Evolutionary conservation across 2,888 invertebrate genomes (phyloP).

Genomic region (Noctua fimbriata): DNA sequence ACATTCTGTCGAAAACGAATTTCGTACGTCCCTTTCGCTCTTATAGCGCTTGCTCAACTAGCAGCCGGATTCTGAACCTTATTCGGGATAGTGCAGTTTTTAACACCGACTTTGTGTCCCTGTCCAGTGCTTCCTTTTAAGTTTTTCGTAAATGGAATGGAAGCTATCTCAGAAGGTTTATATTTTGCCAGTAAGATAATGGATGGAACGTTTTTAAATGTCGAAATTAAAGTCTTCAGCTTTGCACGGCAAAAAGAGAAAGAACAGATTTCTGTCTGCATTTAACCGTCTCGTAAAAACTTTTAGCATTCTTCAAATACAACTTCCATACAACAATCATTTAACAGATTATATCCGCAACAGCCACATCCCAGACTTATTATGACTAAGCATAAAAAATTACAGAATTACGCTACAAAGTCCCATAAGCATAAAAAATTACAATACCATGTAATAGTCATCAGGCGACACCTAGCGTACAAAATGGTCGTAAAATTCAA

Average conservation of each 20-base stretch:
- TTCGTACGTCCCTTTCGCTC: conserved; percentile 76
- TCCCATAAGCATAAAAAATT: conserved; percentile 48
- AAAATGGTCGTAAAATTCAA: conserved; percentile 54
- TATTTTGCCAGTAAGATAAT: conserved; percentile 24
- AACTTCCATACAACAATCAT: conserved; percentile 18
- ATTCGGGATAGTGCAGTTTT: conserved; percentile 51
- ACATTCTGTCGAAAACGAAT: conserved; percentile 84
- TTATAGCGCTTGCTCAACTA: conserved; percentile 49
- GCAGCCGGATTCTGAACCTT: conserved; percentile 46
- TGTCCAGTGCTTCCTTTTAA: conserved; percentile 33
- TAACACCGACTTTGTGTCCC: conserved; percentile 35
- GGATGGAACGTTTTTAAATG: conserved; percentile 15
- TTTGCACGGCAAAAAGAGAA: conserved; percentile 3
- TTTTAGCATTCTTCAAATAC: conserved; percentile 9
- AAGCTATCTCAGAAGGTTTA: conserved; percentile 25
- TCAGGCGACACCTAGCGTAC: conserved; percentile 46
- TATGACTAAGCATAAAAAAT: conserved; percentile 46
- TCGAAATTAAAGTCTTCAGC: conserved; percentile 6
- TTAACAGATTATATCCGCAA: conserved; percentile 17
- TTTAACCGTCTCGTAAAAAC: conserved; percentile 1
- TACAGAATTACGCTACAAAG: conserved; percentile 31
- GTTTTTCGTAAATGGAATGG: conserved; percentile 35
- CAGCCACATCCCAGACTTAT: conserved; percentile 8
- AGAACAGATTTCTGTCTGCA: not conserved
- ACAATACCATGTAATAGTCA: conserved; percentile 47